Evolutionary conservation across 2,888 invertebrate genomes (phyloP), one percentile per base, ranked within the genome.

Genomic region (Heliconius sara): DNA sequence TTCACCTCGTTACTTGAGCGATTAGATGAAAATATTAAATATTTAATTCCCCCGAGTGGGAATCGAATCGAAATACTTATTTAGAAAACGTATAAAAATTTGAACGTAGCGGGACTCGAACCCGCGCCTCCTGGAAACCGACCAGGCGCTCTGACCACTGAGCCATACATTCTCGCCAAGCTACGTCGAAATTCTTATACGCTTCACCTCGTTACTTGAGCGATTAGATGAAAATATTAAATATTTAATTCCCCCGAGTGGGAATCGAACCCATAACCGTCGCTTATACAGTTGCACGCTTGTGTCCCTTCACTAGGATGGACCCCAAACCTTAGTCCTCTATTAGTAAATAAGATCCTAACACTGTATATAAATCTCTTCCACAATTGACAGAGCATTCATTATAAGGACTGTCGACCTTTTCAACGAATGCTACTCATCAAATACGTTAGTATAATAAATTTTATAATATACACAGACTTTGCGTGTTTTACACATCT

Each of bases 321-420:
- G n/a, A n/a, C 60, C 22, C 7, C 22, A 22, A 19, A 4, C n/a
- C n/a, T 60, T 19, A 7, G 39, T 19, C 19, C 52, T 19, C n/a
- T 60, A 60, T 10, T n/a, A 60, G 60, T 60, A 60, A 60, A 60
- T 60, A 60, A n/a, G 4, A 1, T 12, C 60, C n/a, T n/a, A n/a
- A n/a, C 60, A n/a, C 60, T 65, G 39, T 39, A 39, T 10, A 65
- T 65, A 65, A 65, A 65, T 70, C 70, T 70, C 25, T 43, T 43
- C 70, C 1, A 39, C 39, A n/a, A 70, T 9, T 43, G 70, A 70
- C 70, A 70, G 70, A 43, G 1, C 25, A 3, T 70, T 43, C 43
- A 43, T 70, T 70, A 70, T 27, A 70, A 70, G 43, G 70, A 70
- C 70, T 47, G 25, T 70, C 70, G 70, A 70, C 70, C 70, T 70